Percentiles rank a stretch among this genome's conserved stretches.
Evolutionary conservation across 2,888 invertebrate genomes (phyloP).

Genomic region (Troides aeacus): DNA sequence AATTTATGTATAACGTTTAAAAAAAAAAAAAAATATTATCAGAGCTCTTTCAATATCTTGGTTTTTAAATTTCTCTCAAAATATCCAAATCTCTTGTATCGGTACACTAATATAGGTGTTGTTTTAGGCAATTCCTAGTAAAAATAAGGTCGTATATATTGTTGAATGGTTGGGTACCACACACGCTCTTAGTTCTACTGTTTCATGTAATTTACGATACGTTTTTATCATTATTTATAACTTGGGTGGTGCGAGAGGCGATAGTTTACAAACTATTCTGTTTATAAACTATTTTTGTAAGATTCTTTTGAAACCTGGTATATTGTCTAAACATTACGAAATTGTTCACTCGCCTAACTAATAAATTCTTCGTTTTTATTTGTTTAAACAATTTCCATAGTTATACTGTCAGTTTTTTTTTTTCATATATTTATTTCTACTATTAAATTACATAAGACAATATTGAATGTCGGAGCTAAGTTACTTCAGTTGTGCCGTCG

Average conservation of each 20-base stretch:
- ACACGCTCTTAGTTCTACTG: conserved; percentile 5
- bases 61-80: background rate
- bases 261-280: background rate
- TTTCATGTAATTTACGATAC: conserved; percentile 23
- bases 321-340: conserved; percentile 9
- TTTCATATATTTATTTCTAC: conserved; percentile 6
- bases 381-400: conserved; percentile 9
- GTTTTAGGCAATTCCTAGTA: conserved; percentile 64
- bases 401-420: conserved; percentile 17
- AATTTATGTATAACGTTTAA: conserved; percentile 14
- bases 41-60: background rate
- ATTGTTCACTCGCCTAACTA: background rate
- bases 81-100: background rate
- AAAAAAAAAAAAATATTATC: background rate
- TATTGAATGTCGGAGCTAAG: conserved; percentile 36
- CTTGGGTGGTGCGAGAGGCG: conserved; percentile 14
- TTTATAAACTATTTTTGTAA: conserved; percentile 15
- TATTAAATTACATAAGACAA: conserved; percentile 22
- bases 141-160: conserved; percentile 37
- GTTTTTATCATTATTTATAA: conserved; percentile 29
- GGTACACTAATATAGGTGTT: conserved; percentile 42
- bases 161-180: conserved; percentile 9
- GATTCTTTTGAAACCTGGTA: conserved; percentile 10
- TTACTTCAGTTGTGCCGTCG: conserved; percentile 33
- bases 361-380: background rate